A percentile compares a stretch with the other conserved stretches of the same genome.
These are phyloP conservation scores for Elachura formosa DNA, from an alignment of 2,113 vertebrate species.

Conservation along the genomic window DNA sequence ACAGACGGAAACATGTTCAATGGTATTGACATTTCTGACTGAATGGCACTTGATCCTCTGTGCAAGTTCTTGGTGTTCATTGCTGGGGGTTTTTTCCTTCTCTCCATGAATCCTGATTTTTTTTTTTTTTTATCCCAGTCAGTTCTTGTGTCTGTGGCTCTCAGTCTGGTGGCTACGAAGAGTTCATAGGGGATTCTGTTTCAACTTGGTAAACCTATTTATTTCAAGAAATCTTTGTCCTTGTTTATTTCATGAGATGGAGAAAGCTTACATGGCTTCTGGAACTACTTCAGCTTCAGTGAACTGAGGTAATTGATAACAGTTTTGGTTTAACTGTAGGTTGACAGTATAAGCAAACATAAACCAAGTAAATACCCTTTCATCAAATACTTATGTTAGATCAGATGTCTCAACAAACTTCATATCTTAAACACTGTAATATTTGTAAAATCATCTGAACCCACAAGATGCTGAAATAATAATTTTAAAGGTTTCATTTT, in stretches of 20 bases:
- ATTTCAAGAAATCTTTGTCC: not conserved
- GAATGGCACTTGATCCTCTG: not conserved
- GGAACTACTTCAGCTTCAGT: not conserved
- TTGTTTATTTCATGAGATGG: slow-evolving; percentile 1
- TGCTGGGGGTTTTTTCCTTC: accelerated
- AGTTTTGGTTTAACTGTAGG: not conserved
- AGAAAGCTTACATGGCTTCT: not conserved
- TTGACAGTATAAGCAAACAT: not conserved
- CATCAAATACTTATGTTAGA: not conserved
- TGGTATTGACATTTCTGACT: not conserved
- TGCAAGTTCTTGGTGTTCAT: not conserved
- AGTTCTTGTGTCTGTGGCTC: not conserved
- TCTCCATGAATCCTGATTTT: not conserved
- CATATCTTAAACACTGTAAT: not conserved
- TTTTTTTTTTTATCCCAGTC: not conserved
- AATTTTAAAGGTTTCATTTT: not conserved
- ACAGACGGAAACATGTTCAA: accelerated
- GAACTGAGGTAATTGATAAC: not conserved
- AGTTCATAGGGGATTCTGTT: not conserved
- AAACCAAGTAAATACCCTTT: not conserved
- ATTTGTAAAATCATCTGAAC: not conserved
- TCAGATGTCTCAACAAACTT: not conserved
- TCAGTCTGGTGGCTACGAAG: not conserved
- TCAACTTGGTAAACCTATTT: not conserved
- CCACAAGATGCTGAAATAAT: not conserved